phyloP scores from a whole-genome alignment of 1,140 invertebrate species.

The Zaprionus africanus region DNA sequence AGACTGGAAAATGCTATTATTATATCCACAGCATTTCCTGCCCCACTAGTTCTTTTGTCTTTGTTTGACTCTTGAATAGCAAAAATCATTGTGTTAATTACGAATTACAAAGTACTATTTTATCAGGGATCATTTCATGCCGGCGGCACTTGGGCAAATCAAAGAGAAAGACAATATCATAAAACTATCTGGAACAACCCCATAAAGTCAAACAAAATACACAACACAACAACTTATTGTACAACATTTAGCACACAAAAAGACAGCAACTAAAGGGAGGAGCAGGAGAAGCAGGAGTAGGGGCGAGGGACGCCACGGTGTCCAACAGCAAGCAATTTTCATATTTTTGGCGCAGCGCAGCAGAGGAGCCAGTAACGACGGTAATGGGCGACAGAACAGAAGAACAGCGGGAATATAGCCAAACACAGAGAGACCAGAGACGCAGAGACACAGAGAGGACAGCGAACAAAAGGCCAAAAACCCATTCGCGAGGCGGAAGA shows the following conservation, averaged over 20 bases:
- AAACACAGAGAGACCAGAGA: neutral
- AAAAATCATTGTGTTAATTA: constrained; percentile 65
- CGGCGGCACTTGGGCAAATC: constrained; percentile 31
- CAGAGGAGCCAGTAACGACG: constrained; percentile 29
- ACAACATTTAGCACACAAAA: constrained; percentile 48
- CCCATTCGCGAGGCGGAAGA: constrained; percentile 52
- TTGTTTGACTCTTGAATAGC: neutral
- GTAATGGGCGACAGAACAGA: constrained; percentile 5
- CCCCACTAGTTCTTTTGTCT: neutral
- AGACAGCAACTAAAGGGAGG: constrained; percentile 17
- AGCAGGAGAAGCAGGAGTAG: neutral
- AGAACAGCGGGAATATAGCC: neutral
- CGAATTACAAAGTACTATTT: constrained; percentile 23
- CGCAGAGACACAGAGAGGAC: constrained; percentile 16
- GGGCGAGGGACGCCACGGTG: constrained; percentile 10
- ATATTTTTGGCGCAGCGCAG: constrained; percentile 62
- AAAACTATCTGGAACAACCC: constrained; percentile 54
- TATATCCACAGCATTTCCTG: neutral
- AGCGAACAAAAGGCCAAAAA: constrained; percentile 51
- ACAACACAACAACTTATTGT: constrained; percentile 49
- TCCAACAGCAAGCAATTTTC: constrained; percentile 61
- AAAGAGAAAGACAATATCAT: constrained; percentile 53
- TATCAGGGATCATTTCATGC: constrained; percentile 25
- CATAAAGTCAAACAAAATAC: constrained; percentile 33
- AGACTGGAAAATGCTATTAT: neutral